Conservation (phyloP, 2,797 vertebrate genomes). For the Scleropages formosus region DNA sequence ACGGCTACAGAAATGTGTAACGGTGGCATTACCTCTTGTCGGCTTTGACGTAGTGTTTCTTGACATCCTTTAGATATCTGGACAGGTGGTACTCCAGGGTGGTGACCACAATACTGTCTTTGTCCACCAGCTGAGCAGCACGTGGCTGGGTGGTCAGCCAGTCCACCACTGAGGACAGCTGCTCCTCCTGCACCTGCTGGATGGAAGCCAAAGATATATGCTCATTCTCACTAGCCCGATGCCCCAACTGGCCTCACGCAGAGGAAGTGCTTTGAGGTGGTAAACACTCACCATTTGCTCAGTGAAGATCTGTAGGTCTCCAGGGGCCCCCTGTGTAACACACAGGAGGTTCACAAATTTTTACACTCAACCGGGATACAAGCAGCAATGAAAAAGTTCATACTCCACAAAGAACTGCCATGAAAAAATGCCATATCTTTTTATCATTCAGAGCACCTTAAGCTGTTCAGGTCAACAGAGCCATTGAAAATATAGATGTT, state of each 20-base stretch:
- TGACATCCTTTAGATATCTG: slow-evolving; percentile 94
- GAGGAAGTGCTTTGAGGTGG: neutral
- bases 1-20: neutral
- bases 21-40: slow-evolving; percentile 81
- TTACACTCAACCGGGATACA: neutral
- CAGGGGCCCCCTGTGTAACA: slow-evolving; percentile 77
- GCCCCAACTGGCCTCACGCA: neutral
- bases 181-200: slow-evolving; percentile 93
- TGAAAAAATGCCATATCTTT: neutral
- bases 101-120: slow-evolving; percentile 89
- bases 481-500: no score
- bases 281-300: slow-evolving; percentile 88
- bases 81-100: slow-evolving; percentile 87
- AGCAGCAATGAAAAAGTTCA: neutral
- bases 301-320: slow-evolving; percentile 90
- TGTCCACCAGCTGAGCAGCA: slow-evolving; percentile 92
- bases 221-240: neutral
- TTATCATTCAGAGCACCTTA: neutral
- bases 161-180: slow-evolving; percentile 87
- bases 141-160: slow-evolving; percentile 93
- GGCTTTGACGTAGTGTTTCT: slow-evolving; percentile 87
- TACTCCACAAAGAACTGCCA: neutral
- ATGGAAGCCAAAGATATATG: neutral
- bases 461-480: no score
- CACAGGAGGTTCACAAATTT: neutral